Evolutionary conservation across 2,113 vertebrate species (phyloP).

Genomic region (Charina bottae): DNA sequence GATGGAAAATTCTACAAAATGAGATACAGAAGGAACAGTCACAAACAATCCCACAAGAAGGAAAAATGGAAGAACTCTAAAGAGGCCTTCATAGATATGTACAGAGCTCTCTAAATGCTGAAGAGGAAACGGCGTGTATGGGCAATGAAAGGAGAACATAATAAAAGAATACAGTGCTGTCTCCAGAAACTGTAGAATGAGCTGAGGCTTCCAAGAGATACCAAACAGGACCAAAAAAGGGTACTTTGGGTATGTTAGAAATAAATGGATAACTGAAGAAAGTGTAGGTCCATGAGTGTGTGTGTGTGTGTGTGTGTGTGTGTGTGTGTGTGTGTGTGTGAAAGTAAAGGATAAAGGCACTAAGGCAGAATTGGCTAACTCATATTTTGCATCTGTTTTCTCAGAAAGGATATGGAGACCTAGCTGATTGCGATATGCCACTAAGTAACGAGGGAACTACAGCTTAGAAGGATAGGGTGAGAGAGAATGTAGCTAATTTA

Average conservation of each 20-base stretch:
- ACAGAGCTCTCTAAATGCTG: background rate
- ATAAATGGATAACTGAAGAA: background rate
- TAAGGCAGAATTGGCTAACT: background rate
- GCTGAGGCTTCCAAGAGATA: background rate
- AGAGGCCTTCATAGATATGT: background rate
- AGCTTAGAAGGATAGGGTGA: background rate
- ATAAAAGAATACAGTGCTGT: background rate
- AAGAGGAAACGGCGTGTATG: background rate
- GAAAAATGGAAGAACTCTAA: background rate
- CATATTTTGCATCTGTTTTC: background rate
- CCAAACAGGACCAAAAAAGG: background rate
- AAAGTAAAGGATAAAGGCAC: background rate
- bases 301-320: too few relatives aligned
- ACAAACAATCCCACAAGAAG: background rate
- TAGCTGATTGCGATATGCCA: background rate
- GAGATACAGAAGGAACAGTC: too few relatives aligned
- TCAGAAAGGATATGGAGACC: background rate
- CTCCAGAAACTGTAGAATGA: background rate
- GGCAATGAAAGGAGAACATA: background rate
- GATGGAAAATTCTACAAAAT: too few relatives aligned
- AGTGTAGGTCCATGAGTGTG: background rate
- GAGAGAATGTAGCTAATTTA: background rate
- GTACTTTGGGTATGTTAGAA: background rate
- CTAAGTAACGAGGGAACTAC: background rate
- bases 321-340: too few relatives aligned